Percentiles rank a stretch among this genome's conserved stretches.
Conservation (phyloP, 2,797 vertebrate genomes). For the Selene dorsalis region DNA sequence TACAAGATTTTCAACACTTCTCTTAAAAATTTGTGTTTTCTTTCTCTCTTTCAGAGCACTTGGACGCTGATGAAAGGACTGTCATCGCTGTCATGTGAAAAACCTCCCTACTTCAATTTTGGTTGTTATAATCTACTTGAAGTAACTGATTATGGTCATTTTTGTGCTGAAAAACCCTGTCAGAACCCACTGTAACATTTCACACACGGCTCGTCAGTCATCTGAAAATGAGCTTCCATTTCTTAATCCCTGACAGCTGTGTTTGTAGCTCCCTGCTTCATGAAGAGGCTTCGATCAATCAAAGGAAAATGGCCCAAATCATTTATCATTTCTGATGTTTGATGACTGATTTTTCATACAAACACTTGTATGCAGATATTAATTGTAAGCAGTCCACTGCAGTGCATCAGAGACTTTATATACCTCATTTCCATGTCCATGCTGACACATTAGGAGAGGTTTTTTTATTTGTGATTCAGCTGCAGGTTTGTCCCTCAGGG, state of each 20-base stretch:
- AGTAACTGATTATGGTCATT: constrained; percentile 63
- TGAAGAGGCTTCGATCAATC: constrained; percentile 20
- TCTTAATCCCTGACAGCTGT: constrained; percentile 37
- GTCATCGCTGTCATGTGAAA: constrained; percentile 67
- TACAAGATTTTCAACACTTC: constrained; percentile 31
- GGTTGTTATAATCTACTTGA: constrained; percentile 79
- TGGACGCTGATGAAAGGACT: constrained; percentile 58
- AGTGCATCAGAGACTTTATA: constrained; percentile 76
- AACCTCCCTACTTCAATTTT: constrained; percentile 64
- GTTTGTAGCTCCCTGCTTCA: constrained; percentile 23
- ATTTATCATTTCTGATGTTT: constrained; percentile 39
- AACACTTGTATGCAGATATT: constrained; percentile 36
- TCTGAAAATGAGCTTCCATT: constrained; percentile 45
- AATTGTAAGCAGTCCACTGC: constrained; percentile 49
- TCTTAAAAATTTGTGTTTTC: constrained; percentile 15
- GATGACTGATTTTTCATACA: constrained; percentile 38
- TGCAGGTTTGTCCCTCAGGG: constrained; percentile 84
- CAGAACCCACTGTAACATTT: constrained; percentile 69
- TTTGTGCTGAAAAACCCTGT: constrained; percentile 66
- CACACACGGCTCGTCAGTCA: constrained; percentile 42
- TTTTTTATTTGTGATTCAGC: constrained; percentile 70
- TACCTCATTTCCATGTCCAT: constrained; percentile 76
- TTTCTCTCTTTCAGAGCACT: constrained; percentile 49
- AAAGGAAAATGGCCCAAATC: constrained; percentile 30
- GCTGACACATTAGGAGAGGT: constrained; percentile 76